These are phyloP conservation scores for Nerophis ophidion DNA, from an alignment of 2,113 vertebrate genomes.

Conservation along the genomic window DNA sequence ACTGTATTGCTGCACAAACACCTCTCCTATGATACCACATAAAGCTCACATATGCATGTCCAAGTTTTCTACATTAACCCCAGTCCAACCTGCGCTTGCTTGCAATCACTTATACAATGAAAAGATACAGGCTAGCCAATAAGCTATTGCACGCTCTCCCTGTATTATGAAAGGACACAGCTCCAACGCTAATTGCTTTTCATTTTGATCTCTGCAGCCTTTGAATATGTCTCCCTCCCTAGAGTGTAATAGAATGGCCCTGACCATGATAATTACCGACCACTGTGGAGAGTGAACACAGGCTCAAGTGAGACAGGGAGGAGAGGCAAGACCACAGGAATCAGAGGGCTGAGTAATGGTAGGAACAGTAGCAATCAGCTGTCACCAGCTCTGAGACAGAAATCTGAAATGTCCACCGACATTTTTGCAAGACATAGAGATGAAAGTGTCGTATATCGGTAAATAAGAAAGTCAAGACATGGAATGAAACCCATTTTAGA, in stretches of 20 bases:
- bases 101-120: constrained; percentile 16
- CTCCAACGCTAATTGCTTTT: constrained; percentile 61
- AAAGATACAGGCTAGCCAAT: constrained; percentile 32
- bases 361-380: constrained; percentile 6
- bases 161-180: constrained; percentile 51
- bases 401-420: background rate
- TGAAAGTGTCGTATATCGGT: background rate
- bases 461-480: background rate
- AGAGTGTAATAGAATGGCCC: constrained; percentile 44
- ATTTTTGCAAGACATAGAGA: background rate
- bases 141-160: constrained; percentile 21
- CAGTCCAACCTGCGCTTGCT: constrained; percentile 16
- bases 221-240: constrained; percentile 54
- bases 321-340: constrained; percentile 25
- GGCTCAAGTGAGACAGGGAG: constrained; percentile 6
- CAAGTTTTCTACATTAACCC: constrained; percentile 36
- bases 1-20: constrained; percentile 5
- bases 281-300: constrained; percentile 21
- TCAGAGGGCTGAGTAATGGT: constrained; percentile 7
- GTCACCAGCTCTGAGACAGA: background rate
- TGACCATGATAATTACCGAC: constrained; percentile 56
- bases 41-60: constrained; percentile 10
- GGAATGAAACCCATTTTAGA: background rate
- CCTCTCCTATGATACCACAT: constrained; percentile 11
- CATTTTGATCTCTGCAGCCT: constrained; percentile 58